Base-by-base conservation (phyloP, 1,140 invertebrate genomes). In the Pseudachorutes palmiensis region DNA sequence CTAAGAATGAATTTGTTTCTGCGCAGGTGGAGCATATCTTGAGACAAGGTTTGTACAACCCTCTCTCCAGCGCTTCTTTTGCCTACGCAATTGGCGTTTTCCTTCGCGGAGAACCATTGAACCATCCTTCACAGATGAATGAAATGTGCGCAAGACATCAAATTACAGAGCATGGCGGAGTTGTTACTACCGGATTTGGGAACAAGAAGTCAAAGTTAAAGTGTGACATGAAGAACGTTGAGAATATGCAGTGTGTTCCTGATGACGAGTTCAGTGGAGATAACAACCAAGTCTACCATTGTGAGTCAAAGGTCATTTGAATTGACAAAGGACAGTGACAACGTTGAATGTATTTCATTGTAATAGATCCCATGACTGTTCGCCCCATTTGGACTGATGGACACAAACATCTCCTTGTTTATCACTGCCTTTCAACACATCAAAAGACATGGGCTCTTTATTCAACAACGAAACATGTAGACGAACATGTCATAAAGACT, bases 61-160 rank as follows among this genome's bases (percentile, higher is more conserved):
- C 51, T 5, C 24, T 55, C 24, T 55, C 51, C 12, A 55, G 51
- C 24, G 24, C 5, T 5, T 9, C 51, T 14, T 14, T 14, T 26
- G 51, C 24, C 24, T 55, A 55, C 24, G 51, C 51, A 14, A 9
- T 55, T 26, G 51, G 12, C 51, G 24, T 55, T 9, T 26, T 55
- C 14, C 51, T 55, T 3, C 12, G 24, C 5, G 51, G 51, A 5
- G 12, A 19, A 5, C 51, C 12, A 26, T 22, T 55, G 51, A 26
- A 55, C 3, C 5, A 3, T 14, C 3, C 9, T 55, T 9, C 3
- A 5, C 9, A 55, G 3, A 26, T 19, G 24, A 24, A 55, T 5
- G 24, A 12, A 3, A 55, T 55, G 51, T 55, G 51, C 51, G 51
- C 51, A 16, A 55, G 51, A 22, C 51, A 55, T 22, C 51, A 55